Conservation (phyloP, 2,113 vertebrate genomes). For the Spea multiplicata region DNA sequence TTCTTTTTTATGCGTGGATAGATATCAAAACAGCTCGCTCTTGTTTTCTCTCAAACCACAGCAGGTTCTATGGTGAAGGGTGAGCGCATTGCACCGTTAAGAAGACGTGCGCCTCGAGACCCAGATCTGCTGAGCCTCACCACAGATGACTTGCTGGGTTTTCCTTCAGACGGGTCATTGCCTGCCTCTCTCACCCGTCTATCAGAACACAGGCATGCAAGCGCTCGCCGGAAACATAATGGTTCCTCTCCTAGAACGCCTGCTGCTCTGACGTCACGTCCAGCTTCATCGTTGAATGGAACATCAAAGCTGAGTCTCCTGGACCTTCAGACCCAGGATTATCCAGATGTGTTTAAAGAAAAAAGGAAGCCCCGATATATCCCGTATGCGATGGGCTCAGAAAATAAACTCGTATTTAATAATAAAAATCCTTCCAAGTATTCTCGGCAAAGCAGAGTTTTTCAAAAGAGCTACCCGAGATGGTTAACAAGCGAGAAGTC, state of each 20-base stretch:
- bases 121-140: constrained; percentile 75
- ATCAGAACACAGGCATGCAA: constrained; percentile 15
- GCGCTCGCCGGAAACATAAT: constrained; percentile 35
- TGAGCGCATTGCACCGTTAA: background rate
- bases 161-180: constrained; percentile 76
- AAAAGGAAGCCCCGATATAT: constrained; percentile 16
- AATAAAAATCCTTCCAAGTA: constrained; percentile 29
- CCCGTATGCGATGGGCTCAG: constrained; percentile 33
- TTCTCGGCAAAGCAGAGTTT: constrained; percentile 15
- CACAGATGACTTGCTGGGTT: constrained; percentile 79
- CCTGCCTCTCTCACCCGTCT: constrained; percentile 60
- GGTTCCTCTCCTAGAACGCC: background rate
- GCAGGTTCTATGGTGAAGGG: constrained; percentile 5
- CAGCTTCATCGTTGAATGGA: background rate
- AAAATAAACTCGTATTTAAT: constrained; percentile 18
- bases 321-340: constrained; percentile 9
- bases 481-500: constrained; percentile 75
- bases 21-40: background rate
- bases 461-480: constrained; percentile 66
- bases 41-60: constrained; percentile 51
- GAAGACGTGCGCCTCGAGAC: constrained; percentile 53
- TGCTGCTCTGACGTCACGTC: background rate
- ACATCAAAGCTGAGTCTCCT: constrained; percentile 22
- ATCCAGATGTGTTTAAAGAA: background rate
- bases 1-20: background rate